A percentile compares a stretch with the other conserved stretches of the same genome.
phyloP scores from a whole-genome alignment of 2,888 invertebrate species.

The Calliphora vomitoria region DNA sequence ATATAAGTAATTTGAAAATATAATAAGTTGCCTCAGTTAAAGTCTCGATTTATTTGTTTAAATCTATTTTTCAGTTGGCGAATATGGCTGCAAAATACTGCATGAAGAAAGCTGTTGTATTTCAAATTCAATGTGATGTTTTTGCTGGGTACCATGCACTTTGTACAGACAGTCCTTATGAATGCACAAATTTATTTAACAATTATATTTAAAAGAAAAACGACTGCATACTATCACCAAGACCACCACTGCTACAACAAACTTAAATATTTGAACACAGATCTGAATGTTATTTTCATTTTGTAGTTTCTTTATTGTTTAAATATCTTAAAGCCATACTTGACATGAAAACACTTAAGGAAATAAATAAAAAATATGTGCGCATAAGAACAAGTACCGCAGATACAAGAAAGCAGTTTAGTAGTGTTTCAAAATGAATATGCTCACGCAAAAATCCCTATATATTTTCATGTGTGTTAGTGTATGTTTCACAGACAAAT shows the following conservation, averaged over 20 bases:
- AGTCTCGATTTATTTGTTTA: no score
- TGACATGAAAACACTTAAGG: constrained; percentile 65
- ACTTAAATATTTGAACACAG: neutral
- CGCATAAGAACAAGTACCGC: neutral
- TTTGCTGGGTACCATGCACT: no score
- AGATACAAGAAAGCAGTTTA: constrained; percentile 12
- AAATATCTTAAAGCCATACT: constrained; percentile 59
- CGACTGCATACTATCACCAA: neutral
- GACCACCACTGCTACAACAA: neutral
- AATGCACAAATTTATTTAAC: neutral
- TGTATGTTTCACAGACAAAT: neutral
- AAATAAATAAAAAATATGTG: neutral
- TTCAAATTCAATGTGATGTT: no score
- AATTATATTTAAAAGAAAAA: constrained; percentile 23
- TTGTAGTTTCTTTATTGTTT: neutral
- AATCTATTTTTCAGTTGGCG: no score
- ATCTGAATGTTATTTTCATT: neutral
- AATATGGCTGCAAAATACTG: no score
- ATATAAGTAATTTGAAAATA: no score
- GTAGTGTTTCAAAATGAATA: constrained; percentile 26
- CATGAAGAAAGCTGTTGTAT: no score
- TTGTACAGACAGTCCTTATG: neutral
- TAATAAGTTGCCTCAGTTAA: no score
- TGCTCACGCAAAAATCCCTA: constrained; percentile 7
- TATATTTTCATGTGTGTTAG: neutral